phyloP scores from a whole-genome alignment of 2,888 invertebrate genomes.

The Nymphalis c-album region DNA sequence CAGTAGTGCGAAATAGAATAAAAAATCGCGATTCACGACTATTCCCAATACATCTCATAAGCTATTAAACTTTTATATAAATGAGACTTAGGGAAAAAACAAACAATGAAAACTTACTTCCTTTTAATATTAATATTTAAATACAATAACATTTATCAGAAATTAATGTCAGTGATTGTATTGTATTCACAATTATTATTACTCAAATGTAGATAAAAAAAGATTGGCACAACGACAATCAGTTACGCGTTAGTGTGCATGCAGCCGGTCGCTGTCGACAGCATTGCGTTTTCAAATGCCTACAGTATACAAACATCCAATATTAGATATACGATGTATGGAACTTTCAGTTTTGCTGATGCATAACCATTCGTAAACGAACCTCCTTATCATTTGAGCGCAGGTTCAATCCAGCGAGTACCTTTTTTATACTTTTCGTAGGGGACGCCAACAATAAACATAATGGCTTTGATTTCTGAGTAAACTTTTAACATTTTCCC shows the following conservation, averaged over 20 bases:
- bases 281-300: conserved; percentile 24
- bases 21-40: too few relatives aligned
- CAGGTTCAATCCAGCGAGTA: conserved; percentile 39
- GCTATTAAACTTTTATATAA: too few relatives aligned
- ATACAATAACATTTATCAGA: too few relatives aligned
- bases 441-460: conserved; percentile 36
- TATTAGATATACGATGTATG: conserved; percentile 30
- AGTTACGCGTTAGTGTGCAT: conserved; percentile 10
- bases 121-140: too few relatives aligned
- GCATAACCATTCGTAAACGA: conserved; percentile 40
- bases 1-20: too few relatives aligned
- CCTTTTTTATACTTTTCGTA: conserved; percentile 32
- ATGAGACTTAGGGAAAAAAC: too few relatives aligned
- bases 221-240: not conserved
- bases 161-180: too few relatives aligned
- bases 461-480: conserved; percentile 39
- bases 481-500: conserved; percentile 38
- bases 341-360: conserved; percentile 37
- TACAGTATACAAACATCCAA: conserved; percentile 20
- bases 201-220: too few relatives aligned
- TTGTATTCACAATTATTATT: too few relatives aligned
- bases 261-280: conserved; percentile 17
- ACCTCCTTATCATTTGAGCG: conserved; percentile 40
- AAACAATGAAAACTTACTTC: too few relatives aligned
- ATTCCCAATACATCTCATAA: too few relatives aligned